Conservation (phyloP, 2,888 invertebrate species). For the Brachypalpus laphriformis region DNA sequence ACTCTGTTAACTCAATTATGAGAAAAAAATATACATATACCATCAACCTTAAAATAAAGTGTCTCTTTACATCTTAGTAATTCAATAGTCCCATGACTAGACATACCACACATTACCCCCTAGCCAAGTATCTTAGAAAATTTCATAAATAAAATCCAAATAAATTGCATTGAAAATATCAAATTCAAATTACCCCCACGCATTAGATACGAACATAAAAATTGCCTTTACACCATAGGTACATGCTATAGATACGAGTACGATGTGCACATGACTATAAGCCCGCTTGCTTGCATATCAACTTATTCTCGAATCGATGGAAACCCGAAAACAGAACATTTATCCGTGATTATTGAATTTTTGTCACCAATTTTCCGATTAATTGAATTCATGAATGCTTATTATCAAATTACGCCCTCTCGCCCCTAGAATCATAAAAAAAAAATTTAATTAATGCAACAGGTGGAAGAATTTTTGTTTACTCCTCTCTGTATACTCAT, state of each 20-base stretch:
- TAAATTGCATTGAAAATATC: conserved; percentile 23
- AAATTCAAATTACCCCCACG: conserved; percentile 10
- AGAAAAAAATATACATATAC: background rate
- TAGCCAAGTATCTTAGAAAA: background rate
- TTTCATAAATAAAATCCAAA: conserved; percentile 23
- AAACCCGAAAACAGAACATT: conserved; percentile 16
- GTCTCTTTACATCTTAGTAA: background rate
- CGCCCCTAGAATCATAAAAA: conserved; percentile 10
- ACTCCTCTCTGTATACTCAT: background rate
- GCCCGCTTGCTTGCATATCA: too few species aligned
- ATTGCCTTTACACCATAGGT: background rate
- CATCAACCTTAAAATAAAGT: background rate
- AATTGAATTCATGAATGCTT: conserved; percentile 53
- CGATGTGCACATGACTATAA: background rate
- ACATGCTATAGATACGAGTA: too few species aligned
- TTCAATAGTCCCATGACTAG: background rate
- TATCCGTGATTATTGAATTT: conserved; percentile 24
- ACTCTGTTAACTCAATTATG: background rate
- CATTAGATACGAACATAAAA: conserved; percentile 1
- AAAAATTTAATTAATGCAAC: conserved; percentile 39
- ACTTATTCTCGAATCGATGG: background rate
- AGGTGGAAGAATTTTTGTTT: conserved; percentile 44
- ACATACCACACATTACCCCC: background rate
- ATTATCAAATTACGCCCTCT: conserved; percentile 52
- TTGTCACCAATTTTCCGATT: conserved; percentile 69